Percentiles rank a stretch among this genome's conserved stretches.
Evolutionary conservation across 2,113 vertebrate species (phyloP).

Genomic region (Gymnocephalus cernua): DNA sequence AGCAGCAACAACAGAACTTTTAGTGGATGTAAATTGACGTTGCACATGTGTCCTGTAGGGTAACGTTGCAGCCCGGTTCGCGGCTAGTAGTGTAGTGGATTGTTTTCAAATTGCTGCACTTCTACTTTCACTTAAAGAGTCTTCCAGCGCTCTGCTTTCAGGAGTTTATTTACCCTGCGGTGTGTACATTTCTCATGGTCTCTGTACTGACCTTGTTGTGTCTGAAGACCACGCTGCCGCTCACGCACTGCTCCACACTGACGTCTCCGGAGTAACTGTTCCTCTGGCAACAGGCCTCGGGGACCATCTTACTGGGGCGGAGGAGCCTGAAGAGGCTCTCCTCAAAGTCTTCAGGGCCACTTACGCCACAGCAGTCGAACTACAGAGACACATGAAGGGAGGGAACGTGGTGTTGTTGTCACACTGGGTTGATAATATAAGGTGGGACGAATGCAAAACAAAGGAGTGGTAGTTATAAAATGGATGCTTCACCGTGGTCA

Average conservation of each 20-base stretch:
- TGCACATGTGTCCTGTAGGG: too few species aligned
- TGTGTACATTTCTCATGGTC: not conserved
- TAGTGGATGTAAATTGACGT: too few species aligned
- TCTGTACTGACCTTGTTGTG: conserved; percentile 88
- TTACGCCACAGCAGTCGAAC: conserved; percentile 96
- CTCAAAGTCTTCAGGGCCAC: conserved; percentile 91
- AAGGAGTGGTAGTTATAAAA: too few species aligned
- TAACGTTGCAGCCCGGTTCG: too few species aligned
- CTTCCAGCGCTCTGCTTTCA: not conserved
- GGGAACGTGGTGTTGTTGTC: not conserved
- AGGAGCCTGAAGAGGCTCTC: conserved; percentile 82
- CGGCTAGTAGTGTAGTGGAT: too few species aligned
- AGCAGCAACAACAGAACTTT: too few species aligned
- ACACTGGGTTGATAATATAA: not conserved
- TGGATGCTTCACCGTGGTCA: conserved; percentile 88
- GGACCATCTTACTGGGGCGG: conserved; percentile 72
- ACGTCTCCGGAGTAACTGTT: conserved; percentile 81
- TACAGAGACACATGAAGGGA: conserved; percentile 50
- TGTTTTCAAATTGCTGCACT: too few species aligned
- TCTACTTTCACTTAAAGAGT: too few species aligned
- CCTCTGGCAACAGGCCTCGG: conserved; percentile 91
- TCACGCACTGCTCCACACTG: conserved; percentile 86
- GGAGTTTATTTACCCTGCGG: not conserved
- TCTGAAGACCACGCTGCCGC: conserved; percentile 82
- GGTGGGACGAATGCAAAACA: not conserved